These are phyloP conservation scores for Porites evermanni DNA, from an alignment of 92 coral and sea anemone genomes.

Conservation along the genomic window DNA sequence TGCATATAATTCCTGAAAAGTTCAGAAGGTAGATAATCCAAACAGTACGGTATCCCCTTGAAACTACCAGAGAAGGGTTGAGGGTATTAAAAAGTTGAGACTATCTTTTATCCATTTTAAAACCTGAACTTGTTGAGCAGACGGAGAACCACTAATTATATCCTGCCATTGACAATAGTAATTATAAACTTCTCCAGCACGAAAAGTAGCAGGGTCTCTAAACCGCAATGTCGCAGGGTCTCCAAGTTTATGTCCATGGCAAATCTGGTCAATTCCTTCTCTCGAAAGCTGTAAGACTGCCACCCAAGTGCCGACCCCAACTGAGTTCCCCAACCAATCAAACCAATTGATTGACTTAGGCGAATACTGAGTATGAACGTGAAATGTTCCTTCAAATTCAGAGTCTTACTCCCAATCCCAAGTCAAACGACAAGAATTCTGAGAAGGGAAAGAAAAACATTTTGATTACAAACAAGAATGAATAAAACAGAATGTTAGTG, in stretches of 20 bases:
- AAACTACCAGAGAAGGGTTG: slow-evolving; percentile 17
- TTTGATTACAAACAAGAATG: background rate
- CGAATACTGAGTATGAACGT: background rate
- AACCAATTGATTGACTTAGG: slow-evolving; percentile 28
- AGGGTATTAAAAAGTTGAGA: background rate
- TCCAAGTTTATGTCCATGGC: slow-evolving; percentile 8
- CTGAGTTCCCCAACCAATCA: slow-evolving; percentile 9
- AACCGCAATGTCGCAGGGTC: slow-evolving; percentile 6
- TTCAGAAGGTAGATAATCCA: slow-evolving; percentile 3
- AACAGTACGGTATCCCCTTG: background rate
- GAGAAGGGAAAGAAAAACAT: background rate
- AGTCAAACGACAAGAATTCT: background rate
- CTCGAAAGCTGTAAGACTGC: slow-evolving; percentile 8
- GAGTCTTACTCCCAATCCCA: slow-evolving; percentile 50
- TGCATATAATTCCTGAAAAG: no score
- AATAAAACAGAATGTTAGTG: background rate
- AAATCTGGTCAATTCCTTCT: slow-evolving; percentile 20
- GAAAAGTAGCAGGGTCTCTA: slow-evolving; percentile 20
- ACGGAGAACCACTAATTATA: slow-evolving; percentile 1
- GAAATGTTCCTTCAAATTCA: slow-evolving; percentile 12
- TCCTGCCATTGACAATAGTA: slow-evolving; percentile 12
- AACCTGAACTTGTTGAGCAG: slow-evolving; percentile 15
- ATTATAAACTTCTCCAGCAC: slow-evolving; percentile 38
- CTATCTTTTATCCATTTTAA: slow-evolving; percentile 34
- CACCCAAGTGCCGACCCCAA: slow-evolving; percentile 23